Base-by-base conservation (phyloP, 2,797 vertebrate species). In the Cottoperca gobio region DNA sequence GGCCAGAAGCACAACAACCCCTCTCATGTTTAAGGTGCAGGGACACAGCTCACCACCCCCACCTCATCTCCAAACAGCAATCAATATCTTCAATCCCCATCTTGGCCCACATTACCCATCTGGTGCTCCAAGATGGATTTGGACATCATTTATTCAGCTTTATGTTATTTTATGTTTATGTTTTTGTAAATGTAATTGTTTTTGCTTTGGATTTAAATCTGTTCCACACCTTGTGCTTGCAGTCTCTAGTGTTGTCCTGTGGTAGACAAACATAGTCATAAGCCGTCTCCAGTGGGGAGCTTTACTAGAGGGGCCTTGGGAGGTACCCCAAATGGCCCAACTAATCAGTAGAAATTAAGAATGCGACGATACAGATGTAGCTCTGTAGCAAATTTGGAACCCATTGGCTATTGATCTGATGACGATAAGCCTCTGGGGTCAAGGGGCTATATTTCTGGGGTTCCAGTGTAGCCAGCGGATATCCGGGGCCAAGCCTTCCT, bases 11-110 rank as follows among this genome's bases (percentile, higher is more conserved):
- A 54, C 37, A 49, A 10, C 49, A 61, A 16, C 8, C 10, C 19
- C 26, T 60, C 17, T 66, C 4, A 13, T 76, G 70, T 70, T 74
- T 55, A 23, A 69, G 62, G 35, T 73, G 52, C 68, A 64, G 40
- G 37, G 40, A 48, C 23, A 21, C 60, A 52, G 17, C 40, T 65
- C 33, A 4, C 59, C 39, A 2, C 35, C 45, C 53, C 49, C 26
- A 3, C 48, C 59, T 69, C 75, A 57, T 68, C 64, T 70, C 67
- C 59, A 70, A 23, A 50, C 45, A 61, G 46, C 54, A 63, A 81
- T 81, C 70, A 79, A 63, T 74, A 77, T 31, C 55, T 79, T 67
- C 50, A 76, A 73, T 81, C 68, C 59, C 43, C 0, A 9, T 48
- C 7, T 64, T 23, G 42, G 11, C 35, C 52, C 45, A 24, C 57